Conservation (phyloP, 2,888 invertebrate genomes). For the Drosophila kanekoi region DNA sequence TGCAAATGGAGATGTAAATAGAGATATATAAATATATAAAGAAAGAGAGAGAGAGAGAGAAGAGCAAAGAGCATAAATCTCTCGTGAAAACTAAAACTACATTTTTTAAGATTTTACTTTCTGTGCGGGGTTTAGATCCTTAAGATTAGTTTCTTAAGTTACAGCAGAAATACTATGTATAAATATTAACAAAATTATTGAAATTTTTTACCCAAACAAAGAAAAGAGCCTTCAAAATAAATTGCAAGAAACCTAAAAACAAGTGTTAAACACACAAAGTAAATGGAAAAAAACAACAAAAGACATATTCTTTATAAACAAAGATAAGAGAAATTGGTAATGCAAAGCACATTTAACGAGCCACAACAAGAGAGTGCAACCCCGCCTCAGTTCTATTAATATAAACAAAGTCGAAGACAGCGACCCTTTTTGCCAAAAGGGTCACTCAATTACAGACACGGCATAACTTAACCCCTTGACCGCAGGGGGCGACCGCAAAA, state of each 20-base stretch:
- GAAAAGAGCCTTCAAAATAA: neutral
- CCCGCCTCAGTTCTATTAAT: constrained; percentile 27
- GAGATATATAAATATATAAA: no score
- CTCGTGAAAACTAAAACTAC: no score
- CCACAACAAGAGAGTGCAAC: constrained; percentile 5
- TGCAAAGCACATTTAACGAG: constrained; percentile 24
- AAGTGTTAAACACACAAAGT: neutral
- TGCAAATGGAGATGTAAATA: no score
- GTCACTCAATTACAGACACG: constrained; percentile 58
- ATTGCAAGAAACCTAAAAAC: neutral
- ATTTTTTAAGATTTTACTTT: no score
- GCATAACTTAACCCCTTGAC: constrained; percentile 54
- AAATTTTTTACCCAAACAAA: neutral
- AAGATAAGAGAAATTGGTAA: constrained; percentile 26
- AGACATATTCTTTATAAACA: constrained; percentile 20
- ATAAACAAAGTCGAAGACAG: constrained; percentile 30
- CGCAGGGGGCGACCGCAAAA: constrained; percentile 12
- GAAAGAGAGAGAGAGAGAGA: no score
- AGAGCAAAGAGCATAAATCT: no score
- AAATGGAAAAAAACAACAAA: constrained; percentile 7
- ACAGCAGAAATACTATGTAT: no score
- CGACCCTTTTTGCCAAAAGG: constrained; percentile 46
- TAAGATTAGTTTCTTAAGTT: no score
- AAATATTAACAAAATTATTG: no score
- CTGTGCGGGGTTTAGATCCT: no score